A percentile compares a stretch with the other conserved stretches of the same genome.
These are phyloP conservation scores for Xestia sexstrigata DNA, from an alignment of 2,888 invertebrate genomes.

Conservation along the genomic window DNA sequence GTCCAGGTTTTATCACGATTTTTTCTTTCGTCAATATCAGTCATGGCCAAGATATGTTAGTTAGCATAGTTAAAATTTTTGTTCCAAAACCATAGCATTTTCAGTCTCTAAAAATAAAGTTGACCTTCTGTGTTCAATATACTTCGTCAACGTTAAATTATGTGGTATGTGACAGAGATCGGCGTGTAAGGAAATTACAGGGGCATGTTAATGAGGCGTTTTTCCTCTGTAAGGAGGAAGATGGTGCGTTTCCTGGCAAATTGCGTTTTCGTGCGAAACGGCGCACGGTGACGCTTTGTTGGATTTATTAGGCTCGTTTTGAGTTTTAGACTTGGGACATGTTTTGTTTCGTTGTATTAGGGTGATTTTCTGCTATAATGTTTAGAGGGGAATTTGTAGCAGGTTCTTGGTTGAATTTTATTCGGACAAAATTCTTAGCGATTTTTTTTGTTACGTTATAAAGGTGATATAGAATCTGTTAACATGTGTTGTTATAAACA, in stretches of 20 bases:
- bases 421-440: neutral
- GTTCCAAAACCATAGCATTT: too few species aligned
- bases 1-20: too few species aligned
- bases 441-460: neutral
- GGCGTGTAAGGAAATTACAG: constrained; percentile 43
- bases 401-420: neutral
- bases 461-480: neutral
- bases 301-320: constrained; percentile 27
- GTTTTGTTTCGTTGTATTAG: constrained; percentile 28
- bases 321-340: constrained; percentile 12
- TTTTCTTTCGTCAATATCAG: too few species aligned
- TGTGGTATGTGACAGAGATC: constrained; percentile 44
- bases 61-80: too few species aligned
- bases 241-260: constrained; percentile 38
- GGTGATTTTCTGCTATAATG: neutral
- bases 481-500: neutral
- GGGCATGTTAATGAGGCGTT: constrained; percentile 47
- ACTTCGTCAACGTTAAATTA: constrained; percentile 22
- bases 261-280: constrained; percentile 35
- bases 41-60: too few species aligned
- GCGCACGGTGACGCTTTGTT: constrained; percentile 35
- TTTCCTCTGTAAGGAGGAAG: constrained; percentile 35
- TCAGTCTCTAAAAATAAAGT: neutral
- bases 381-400: neutral
- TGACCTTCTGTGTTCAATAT: constrained; percentile 19